Evolutionary conservation across 2,113 vertebrate genomes (phyloP), one percentile per base, ranked within the genome.

Genomic region (Alectura lathami): DNA sequence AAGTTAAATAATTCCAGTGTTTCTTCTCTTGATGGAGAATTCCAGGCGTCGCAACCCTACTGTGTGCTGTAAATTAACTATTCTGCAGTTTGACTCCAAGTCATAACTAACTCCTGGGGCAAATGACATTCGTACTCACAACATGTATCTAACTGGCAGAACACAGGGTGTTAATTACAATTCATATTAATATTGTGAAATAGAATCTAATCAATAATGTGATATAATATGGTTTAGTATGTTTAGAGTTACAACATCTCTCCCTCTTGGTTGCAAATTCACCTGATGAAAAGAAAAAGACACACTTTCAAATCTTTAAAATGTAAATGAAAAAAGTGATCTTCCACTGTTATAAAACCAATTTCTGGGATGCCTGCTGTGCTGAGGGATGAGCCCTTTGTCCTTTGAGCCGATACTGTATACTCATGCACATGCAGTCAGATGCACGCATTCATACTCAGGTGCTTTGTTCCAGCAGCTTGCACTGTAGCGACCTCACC

Each of bases 11-110:
- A 96, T 93, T 95, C 60, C 83, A 82, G 51, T 0, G 1, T 88
- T 93, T 88, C 83, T 90, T 84, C 77, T 90, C 90, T 86, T 88
- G 56, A 86, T 72, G 45, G 91, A 94, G 89, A 86, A 78, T 88
- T 96, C 79, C 48, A 86, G 90, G 68, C 53, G 0, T 78, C 75
- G 79, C 79, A 88, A 80, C 86, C 93, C 72, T 93, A 80, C 68
- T 86, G 93, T 57, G 89, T 72, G 42, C 54, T 60, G 36, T 91
- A 90, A 96, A 96, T 93, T 83, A 91, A 83, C 43, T 88, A 40
- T 74, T 95, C 34, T 64, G 51, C 36, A 4, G 0, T 91, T 89
- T 23, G 3, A 42, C 76, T 91, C 95, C 79, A 80, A 67, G 62
- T 81, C 69, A 62, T 96, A 45, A 27, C n/a, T 86, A 64, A 91